phyloP scores from a whole-genome alignment of 1,140 invertebrate genomes.

The Panagrolaimus sp. region DNA sequence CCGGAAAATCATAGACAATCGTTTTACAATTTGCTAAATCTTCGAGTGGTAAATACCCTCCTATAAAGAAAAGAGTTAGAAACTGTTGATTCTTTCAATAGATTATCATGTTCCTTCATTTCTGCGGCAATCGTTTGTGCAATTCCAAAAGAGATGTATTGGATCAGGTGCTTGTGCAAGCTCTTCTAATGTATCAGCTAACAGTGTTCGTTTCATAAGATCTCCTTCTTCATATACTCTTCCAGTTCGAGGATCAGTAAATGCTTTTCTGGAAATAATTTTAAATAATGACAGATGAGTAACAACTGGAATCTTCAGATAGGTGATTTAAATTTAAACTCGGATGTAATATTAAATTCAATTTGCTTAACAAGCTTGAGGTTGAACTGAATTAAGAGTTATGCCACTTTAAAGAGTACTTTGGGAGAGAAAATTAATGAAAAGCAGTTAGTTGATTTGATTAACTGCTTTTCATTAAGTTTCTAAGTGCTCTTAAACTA shows the following conservation, averaged over 20 bases:
- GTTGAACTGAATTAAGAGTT: too few species aligned
- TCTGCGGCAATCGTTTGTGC: slow-evolving; percentile 53
- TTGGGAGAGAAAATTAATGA: too few species aligned
- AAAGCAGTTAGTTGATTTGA: too few species aligned
- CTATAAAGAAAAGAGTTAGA: slow-evolving; percentile 37
- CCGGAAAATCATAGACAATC: slow-evolving; percentile 61
- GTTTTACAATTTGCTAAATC: slow-evolving; percentile 59
- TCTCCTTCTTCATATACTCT: slow-evolving; percentile 61
- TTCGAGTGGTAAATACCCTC: slow-evolving; percentile 45
- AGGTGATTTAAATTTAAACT: too few species aligned
- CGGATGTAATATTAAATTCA: too few species aligned
- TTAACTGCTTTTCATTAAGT: too few species aligned
- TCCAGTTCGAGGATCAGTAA: slow-evolving; percentile 59
- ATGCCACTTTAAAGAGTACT: too few species aligned
- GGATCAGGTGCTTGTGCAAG: slow-evolving; percentile 58
- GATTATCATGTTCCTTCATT: slow-evolving; percentile 54
- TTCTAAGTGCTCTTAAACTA: too few species aligned
- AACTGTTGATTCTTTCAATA: neutral
- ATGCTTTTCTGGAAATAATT: slow-evolving; percentile 33
- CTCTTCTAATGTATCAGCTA: slow-evolving; percentile 60
- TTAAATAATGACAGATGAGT: too few species aligned
- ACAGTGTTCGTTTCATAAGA: slow-evolving; percentile 54
- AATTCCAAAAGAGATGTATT: slow-evolving; percentile 57
- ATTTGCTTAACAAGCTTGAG: too few species aligned
- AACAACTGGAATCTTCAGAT: too few species aligned